Base-by-base conservation (phyloP, 2,113 vertebrate genomes). In the Thermophis baileyi region DNA sequence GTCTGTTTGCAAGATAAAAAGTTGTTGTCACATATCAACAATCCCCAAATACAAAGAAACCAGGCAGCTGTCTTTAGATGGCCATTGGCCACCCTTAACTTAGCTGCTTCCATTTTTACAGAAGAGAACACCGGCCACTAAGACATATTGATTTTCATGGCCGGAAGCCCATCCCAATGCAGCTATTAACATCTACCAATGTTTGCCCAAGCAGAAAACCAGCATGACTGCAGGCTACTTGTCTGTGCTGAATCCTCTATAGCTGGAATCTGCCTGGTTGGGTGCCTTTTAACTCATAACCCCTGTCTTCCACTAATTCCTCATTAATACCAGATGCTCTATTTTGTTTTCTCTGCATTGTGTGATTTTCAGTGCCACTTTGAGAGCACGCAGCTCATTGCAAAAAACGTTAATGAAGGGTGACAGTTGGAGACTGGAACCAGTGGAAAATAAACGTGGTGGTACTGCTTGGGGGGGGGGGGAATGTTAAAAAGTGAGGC, bases 241-340 rank as follows among this genome's bases (percentile, higher is more conserved):
- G 46, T 40, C 88, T 16, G 69, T 81, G 88, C 46, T 44, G 74
- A 12, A n/a, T 74, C 11, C 63, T 49, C 51, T 3, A 25, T 46
- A 89, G 46, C 46, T 35, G n/a, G 69, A 86, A 35, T 46, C 74
- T 49, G 69, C 46, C 53, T 14, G n/a, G 30, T 57, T 12, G 46
- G 74, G 35, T 51, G 69, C 35, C 88, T 89, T 44, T 44, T n/a
- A 85, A 20, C 69, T 89, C 88, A 27, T 57, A 74, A 14, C 14
- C n/a, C 24, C 8, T 44, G 57, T 90, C 88, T 46, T 44, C 46
- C 9, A 35, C 50, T n/a, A 53, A 55, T 47, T 85, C 50, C 90
- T 85, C 81, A 90, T 90, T 90, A 90, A 90, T 90, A 90, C 89
- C 89, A 87, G 49, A 51, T 87, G 89, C 46, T 60, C 81, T 90